Percentiles rank a stretch among this genome's conserved stretches.
Evolutionary conservation across 2,797 vertebrate genomes (phyloP).

Genomic region (Silurus lanzhouensis): DNA sequence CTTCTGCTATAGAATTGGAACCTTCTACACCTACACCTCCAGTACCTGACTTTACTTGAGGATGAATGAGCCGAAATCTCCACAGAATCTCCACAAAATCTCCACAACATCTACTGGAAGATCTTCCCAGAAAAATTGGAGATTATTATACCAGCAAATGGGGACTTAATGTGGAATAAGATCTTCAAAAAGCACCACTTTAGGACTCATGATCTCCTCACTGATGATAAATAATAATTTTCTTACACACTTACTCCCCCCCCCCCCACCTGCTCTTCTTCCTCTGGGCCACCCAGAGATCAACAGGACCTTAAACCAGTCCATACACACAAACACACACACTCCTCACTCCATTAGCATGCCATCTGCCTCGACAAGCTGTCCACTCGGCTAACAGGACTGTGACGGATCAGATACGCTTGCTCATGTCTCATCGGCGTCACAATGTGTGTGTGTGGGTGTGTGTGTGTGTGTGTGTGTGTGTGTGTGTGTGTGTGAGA

Average conservation of each 20-base stretch:
- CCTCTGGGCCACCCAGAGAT: conserved; percentile 46
- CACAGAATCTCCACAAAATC: too few relatives aligned
- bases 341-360: conserved; percentile 53
- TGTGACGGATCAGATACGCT: conserved; percentile 52
- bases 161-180: background rate
- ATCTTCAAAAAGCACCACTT: background rate
- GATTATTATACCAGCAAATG: too few relatives aligned
- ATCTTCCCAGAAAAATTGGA: too few relatives aligned
- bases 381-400: conserved; percentile 58
- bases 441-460: conserved; percentile 27
- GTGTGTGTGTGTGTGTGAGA: conserved; percentile 14
- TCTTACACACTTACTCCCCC: conserved; percentile 49
- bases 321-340: conserved; percentile 37
- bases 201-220: background rate
- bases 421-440: conserved; percentile 6
- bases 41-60: too few relatives aligned
- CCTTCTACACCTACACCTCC: too few relatives aligned
- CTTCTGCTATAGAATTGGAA: too few relatives aligned
- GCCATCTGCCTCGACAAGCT: conserved; percentile 64
- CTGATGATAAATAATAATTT: background rate
- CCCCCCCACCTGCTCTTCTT: conserved; percentile 63
- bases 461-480: background rate
- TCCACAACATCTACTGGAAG: too few relatives aligned
- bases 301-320: conserved; percentile 46
- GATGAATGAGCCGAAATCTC: too few relatives aligned